Conservation (phyloP, 2,797 vertebrate species). For the Arctocebus calabarensis region DNA sequence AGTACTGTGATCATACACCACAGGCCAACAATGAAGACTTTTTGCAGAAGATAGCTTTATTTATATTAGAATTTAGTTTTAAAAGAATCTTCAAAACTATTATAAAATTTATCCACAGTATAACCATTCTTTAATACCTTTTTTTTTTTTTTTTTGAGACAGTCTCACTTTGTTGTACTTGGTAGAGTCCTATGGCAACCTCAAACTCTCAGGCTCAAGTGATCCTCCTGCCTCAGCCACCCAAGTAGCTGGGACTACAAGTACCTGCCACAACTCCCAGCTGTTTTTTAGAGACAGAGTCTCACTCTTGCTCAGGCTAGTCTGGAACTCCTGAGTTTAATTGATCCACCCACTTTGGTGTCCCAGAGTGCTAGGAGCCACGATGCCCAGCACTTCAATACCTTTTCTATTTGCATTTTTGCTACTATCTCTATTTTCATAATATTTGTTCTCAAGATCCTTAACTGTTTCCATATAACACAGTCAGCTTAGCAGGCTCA, state of each 20-base stretch:
- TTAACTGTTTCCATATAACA: constrained; percentile 37
- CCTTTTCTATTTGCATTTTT: neutral
- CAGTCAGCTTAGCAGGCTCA: neutral
- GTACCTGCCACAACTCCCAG: no score
- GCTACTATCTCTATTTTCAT: neutral
- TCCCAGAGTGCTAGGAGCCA: neutral
- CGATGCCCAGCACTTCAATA: neutral
- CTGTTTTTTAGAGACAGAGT: no score
- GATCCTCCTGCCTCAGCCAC: no score
- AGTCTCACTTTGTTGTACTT: no score
- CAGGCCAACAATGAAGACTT: neutral
- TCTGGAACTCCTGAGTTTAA: no score
- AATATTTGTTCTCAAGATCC: neutral
- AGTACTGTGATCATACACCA: neutral
- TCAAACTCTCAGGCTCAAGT: no score
- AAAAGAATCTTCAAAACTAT: neutral
- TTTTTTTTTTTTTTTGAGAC: neutral
- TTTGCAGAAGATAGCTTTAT: neutral
- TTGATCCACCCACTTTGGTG: no score
- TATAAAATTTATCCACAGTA: neutral
- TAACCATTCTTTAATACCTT: neutral
- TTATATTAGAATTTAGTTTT: neutral
- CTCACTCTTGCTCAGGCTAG: no score
- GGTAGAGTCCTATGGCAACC: no score
- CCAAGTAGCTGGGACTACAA: no score